Base-by-base conservation (phyloP, 2,113 vertebrate species). In the Halichoeres trimaculatus region DNA sequence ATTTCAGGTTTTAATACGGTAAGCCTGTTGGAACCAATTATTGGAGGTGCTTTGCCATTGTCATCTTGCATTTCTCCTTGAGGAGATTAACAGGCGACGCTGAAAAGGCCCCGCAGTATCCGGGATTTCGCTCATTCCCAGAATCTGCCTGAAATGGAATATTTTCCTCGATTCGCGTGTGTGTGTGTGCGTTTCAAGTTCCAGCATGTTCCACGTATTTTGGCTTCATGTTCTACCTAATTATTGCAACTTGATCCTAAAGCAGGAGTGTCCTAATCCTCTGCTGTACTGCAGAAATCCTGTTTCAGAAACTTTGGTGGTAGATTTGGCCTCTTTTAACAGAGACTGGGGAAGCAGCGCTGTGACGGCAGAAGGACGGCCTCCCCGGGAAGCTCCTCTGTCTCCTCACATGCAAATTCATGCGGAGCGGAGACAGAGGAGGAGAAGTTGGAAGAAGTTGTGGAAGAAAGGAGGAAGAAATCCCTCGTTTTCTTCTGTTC, bases 11-110 rank as follows among this genome's bases (percentile, higher is more conserved):
- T 92, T 95, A 94, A 93, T 93, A 93, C 93, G 85, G 92, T 94
- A 95, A 94, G 93, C 93, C 93, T 94, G 93, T 94, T 94, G 93
- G 94, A 95, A 93, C 93, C 93, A 94, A 94, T 95, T 94, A 95
- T 93, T 92, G 93, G 91, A 94, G 94, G 94, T 95, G 90, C 92
- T 94, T 92, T 92, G 86, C 93, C 88, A 93, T 94, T 94, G 93
- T 94, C 93, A 89, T 94, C 92, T 90, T 84, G 82, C 80, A 84
- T 93, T 93, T 92, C 93, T 93, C 93, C 93, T 94, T 93, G 87
- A 95, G 92, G 92, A 94, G 94, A 94, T 94, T 94, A 94, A 84
- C 91, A 85, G 91, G 88, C 88, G 78, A 73, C 51, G 83, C 90
- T 92, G 89, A 94, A 92, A 91, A 92, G 87, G 83, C 83, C 88